Evolutionary conservation across 2,888 invertebrate species (phyloP).

Genomic region (Pocota personata): DNA sequence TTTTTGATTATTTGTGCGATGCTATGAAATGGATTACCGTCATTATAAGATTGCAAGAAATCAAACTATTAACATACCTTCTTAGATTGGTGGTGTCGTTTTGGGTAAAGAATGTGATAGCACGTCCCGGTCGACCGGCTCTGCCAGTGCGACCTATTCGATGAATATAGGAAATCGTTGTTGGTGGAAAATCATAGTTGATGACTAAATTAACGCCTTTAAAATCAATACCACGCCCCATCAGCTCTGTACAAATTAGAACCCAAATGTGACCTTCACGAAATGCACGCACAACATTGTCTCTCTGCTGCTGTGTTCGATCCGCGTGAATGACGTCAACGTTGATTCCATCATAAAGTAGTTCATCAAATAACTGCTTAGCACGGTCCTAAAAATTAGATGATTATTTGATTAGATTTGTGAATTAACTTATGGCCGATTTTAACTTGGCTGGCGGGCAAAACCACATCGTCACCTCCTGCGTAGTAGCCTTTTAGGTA

Average conservation of each 20-base stretch:
- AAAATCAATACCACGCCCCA: conserved; percentile 98
- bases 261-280: conserved; percentile 97
- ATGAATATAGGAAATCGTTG: conserved; percentile 95
- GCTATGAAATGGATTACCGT: conserved; percentile 83
- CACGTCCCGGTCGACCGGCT: conserved; percentile 94
- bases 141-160: conserved; percentile 95
- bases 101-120: conserved; percentile 97
- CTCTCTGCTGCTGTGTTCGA: conserved; percentile 93
- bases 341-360: conserved; percentile 95
- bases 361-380: conserved; percentile 94
- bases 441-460: background rate
- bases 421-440: background rate
- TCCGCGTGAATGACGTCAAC: conserved; percentile 97
- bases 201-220: conserved; percentile 97
- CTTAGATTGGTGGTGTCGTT: conserved; percentile 93
- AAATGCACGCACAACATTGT: conserved; percentile 95
- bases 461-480: background rate
- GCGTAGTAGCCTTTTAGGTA: too few relatives aligned
- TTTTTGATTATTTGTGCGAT: conserved; percentile 95
- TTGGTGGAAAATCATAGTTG: conserved; percentile 98
- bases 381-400: conserved; percentile 90
- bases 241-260: conserved; percentile 97
- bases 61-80: conserved; percentile 84
- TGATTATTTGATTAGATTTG: background rate
- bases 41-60: background rate